Evolutionary conservation across 2,888 invertebrate genomes (phyloP).

Genomic region (Diarsia rubi): DNA sequence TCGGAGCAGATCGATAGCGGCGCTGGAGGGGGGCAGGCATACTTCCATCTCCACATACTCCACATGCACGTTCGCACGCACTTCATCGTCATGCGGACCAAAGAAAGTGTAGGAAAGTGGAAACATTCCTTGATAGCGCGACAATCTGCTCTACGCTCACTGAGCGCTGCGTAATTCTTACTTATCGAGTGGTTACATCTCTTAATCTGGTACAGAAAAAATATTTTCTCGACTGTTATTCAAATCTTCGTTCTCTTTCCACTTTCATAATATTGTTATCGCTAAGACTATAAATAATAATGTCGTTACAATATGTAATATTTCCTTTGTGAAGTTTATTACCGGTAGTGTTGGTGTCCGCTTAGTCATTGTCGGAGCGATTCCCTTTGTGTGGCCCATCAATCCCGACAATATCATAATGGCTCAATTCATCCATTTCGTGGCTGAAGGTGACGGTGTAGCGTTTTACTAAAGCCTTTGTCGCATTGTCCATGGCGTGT

Average conservation of each 20-base stretch:
- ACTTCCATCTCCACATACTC: conserved; percentile 71
- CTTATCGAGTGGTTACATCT: conserved; percentile 65
- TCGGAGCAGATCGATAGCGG: conserved; percentile 84
- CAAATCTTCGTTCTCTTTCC: conserved; percentile 15
- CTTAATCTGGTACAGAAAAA: conserved; percentile 61
- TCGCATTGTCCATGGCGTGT: conserved; percentile 70
- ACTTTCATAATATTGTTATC: conserved; percentile 34
- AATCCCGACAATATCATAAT: conserved; percentile 76
- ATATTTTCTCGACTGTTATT: conserved; percentile 58
- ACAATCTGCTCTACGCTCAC: conserved; percentile 72
- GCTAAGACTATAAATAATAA: conserved; percentile 24
- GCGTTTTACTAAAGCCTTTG: conserved; percentile 71
- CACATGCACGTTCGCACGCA: conserved; percentile 81
- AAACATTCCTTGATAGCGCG: conserved; percentile 83
- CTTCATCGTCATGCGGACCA: conserved; percentile 76
- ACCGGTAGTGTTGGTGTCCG: conserved; percentile 73
- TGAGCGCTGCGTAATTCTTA: conserved; percentile 71
- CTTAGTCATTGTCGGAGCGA: conserved; percentile 77
- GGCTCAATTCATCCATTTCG: conserved; percentile 75
- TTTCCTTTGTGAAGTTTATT: conserved; percentile 72
- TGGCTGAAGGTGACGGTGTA: conserved; percentile 68
- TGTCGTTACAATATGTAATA: conserved; percentile 53
- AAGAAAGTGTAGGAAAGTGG: conserved; percentile 89
- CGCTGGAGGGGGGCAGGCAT: conserved; percentile 73
- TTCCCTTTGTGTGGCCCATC: conserved; percentile 77